A percentile compares a stretch with the other conserved stretches of the same genome.
These are phyloP conservation scores for Oreamnos americanus DNA, from an alignment of 2,113 vertebrate genomes.

Conservation along the genomic window DNA sequence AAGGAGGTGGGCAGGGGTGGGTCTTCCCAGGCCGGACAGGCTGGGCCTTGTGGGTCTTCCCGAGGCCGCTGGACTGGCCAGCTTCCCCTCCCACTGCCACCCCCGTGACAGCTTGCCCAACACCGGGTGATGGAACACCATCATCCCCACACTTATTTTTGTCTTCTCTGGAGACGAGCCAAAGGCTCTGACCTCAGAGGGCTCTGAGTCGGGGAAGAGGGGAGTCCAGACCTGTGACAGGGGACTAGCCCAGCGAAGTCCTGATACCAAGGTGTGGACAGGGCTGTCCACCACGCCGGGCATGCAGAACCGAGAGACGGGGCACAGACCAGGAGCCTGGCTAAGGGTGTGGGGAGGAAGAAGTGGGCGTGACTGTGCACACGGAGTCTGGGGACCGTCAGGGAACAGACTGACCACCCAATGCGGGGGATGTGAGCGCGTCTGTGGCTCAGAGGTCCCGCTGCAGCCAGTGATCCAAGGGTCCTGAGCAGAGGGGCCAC, in stretches of 20 bases:
- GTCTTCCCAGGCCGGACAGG: too few species aligned
- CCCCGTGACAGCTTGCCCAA: too few species aligned
- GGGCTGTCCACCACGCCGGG: fast-evolving
- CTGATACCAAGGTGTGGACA: fast-evolving
- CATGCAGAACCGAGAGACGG: fast-evolving
- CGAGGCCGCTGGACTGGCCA: too few species aligned
- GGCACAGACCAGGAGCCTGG: fast-evolving
- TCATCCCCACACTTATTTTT: too few species aligned
- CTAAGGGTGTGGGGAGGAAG: neutral
- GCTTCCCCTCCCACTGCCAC: too few species aligned
- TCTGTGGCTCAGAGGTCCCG: fast-evolving
- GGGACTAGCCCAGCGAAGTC: fast-evolving
- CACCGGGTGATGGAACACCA: too few species aligned
- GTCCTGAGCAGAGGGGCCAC: neutral
- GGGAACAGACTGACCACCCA: neutral
- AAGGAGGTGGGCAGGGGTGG: too few species aligned
- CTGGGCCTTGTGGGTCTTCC: too few species aligned
- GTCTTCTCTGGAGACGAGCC: neutral
- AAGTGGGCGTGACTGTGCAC: fast-evolving
- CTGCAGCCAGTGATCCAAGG: fast-evolving
- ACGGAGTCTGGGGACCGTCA: fast-evolving
- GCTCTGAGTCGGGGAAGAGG: fast-evolving
- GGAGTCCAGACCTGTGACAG: fast-evolving
- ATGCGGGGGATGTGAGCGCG: fast-evolving
- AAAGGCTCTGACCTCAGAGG: neutral